Evolutionary conservation across 2,113 vertebrate genomes (phyloP), one percentile per base, ranked within the genome.

Genomic region (Diphyllodes magnificus): DNA sequence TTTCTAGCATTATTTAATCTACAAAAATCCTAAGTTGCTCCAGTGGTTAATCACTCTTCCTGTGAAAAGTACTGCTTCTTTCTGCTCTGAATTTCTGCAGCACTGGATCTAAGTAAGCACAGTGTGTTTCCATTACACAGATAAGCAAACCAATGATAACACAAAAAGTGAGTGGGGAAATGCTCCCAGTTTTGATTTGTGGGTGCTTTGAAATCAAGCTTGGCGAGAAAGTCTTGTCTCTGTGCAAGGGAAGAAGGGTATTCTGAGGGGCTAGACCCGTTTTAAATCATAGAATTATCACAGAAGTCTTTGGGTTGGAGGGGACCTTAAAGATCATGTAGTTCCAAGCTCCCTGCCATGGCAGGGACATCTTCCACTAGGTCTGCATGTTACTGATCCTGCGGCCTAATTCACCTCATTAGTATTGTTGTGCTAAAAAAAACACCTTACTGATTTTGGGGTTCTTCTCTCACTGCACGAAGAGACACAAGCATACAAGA

Each of bases 181-280:
- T 28, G 57, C 18, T 65, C 9, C 15, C 1, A 11, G 4, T 37
- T 75, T 75, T 79, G 10, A 40, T 56, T 23, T 54, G 4, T 28
- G 10, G 5, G 7, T 68, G 3, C 1, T 71, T 66, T 91, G 31
- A 7, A 71, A 28, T 22, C 19, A 22, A 49, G 1, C 6, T 79
- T 68, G 17, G 9, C 4, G 44, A 47, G 15, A 42, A 5, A 50
- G 3, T 40, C 37, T 49, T 42, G 10, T 47, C 56, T 23, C 11
- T 65, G 13, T 28, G 14, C 4, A 61, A 75, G 15, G 2, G 2
- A 1, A 47, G 35, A 80, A 51, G 1, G 2, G 4, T 37, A n/a
- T 65, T 86, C 33, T 16, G 40, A 87, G 49, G 4, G 3, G 1
- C 11, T 28, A n/a, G 3, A 19, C 27, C 8, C 7, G 19, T 60